Evolutionary conservation across 2,888 invertebrate genomes (phyloP).

Genomic region (Amphimallon solstitiale): DNA sequence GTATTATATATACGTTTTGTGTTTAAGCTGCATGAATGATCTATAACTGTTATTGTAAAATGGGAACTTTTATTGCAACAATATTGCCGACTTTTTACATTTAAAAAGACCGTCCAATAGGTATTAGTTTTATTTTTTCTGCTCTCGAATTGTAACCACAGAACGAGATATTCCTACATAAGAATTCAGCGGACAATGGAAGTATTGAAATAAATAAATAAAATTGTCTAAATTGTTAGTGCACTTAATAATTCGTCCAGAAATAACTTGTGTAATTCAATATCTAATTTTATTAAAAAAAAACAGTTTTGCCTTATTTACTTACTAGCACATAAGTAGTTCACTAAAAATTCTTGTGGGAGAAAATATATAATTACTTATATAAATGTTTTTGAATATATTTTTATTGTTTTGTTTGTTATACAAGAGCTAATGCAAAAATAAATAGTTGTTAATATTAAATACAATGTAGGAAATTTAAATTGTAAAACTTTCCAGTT

Average conservation of each 20-base stretch:
- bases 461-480: too few relatives aligned
- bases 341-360: not conserved
- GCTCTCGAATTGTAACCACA: constrained; percentile 5
- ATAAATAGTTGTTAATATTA: too few relatives aligned
- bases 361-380: too few relatives aligned
- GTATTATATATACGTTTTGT: constrained; percentile 7
- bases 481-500: too few relatives aligned
- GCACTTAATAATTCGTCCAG: not conserved
- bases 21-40: not conserved
- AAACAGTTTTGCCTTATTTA: not conserved
- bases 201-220: not conserved
- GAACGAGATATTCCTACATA: constrained; percentile 6
- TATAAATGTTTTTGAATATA: too few relatives aligned
- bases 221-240: not conserved
- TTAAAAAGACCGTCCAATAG: not conserved
- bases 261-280: constrained; percentile 18
- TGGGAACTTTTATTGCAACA: constrained; percentile 1
- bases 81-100: constrained; percentile 1
- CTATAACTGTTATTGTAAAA: constrained; percentile 7
- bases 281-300: constrained; percentile 16
- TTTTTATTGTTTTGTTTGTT: too few relatives aligned
- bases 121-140: constrained; percentile 6
- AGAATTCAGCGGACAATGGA: not conserved
- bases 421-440: too few relatives aligned
- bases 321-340: constrained; percentile 10